Evolutionary conservation across 1,140 invertebrate genomes (phyloP).

Genomic region (Nautilus pompilius): DNA sequence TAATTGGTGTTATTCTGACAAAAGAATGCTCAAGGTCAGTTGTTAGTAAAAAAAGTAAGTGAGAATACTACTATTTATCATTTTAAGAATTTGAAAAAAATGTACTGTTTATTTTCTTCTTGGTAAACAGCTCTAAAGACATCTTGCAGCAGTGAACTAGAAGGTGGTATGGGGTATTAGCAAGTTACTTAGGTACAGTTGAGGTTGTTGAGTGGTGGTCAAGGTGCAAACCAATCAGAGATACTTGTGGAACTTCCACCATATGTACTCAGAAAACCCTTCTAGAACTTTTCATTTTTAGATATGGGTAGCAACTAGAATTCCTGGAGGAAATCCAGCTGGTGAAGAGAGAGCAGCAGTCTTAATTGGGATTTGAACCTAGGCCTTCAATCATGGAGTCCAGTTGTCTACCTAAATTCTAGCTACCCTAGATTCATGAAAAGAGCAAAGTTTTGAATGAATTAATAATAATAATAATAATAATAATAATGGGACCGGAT

Average conservation of each 20-base stretch:
- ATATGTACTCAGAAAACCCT: no score
- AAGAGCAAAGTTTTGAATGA: no score
- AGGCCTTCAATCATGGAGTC: no score
- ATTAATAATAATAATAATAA: no score
- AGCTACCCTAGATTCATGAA: no score
- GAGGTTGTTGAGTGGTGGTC: background rate
- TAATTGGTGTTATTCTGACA: background rate
- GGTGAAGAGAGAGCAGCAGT: background rate
- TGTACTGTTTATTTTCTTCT: background rate
- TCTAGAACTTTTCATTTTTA: no score
- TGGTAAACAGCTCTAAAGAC: background rate
- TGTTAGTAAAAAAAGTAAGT: conserved; percentile 1
- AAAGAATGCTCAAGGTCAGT: background rate
- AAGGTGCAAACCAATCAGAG: background rate
- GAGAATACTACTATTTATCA: background rate
- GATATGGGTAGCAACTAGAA: no score
- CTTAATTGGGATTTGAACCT: background rate
- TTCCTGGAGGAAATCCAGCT: background rate
- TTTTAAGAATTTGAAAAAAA: background rate
- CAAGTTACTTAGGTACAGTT: background rate
- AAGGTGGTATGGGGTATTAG: background rate
- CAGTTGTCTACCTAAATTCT: no score
- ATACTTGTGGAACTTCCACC: no score
- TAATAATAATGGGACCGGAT: no score
- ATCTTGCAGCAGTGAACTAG: background rate